Percentiles rank a stretch among this genome's conserved stretches.
phyloP scores from a whole-genome alignment of 1,140 invertebrate genomes.

The Drosophila repletoides region DNA sequence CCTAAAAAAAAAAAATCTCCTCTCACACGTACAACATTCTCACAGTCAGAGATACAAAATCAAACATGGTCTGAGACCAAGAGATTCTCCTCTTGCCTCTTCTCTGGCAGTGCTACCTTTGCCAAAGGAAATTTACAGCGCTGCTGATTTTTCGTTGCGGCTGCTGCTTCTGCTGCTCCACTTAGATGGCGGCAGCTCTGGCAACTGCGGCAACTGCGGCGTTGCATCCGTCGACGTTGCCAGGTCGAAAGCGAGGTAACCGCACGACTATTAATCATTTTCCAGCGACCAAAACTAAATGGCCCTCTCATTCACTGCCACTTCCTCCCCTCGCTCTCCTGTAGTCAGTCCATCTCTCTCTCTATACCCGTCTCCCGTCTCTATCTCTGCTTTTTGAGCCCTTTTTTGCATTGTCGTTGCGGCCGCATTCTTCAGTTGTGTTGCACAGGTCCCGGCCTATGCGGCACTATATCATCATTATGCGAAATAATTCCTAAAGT shows the following conservation, averaged over 20 bases:
- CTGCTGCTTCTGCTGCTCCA: slow-evolving; percentile 53
- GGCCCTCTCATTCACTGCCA: slow-evolving; percentile 39
- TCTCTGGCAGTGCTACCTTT: slow-evolving; percentile 21
- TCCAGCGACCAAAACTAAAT: slow-evolving; percentile 73
- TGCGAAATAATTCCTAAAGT: slow-evolving; percentile 48
- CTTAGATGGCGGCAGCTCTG: slow-evolving; percentile 48
- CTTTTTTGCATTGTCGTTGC: slow-evolving; percentile 68
- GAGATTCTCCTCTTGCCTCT: slow-evolving; percentile 3
- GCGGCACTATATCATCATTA: slow-evolving; percentile 70
- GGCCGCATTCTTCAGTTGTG: slow-evolving; percentile 61
- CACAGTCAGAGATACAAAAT: slow-evolving; percentile 46
- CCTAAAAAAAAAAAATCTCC: slow-evolving; percentile 36
- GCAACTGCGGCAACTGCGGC: slow-evolving; percentile 22
- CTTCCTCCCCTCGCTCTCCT: not conserved
- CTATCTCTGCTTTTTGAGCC: slow-evolving; percentile 25
- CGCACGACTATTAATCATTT: slow-evolving; percentile 78
- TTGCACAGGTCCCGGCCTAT: slow-evolving; percentile 37
- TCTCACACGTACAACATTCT: slow-evolving; percentile 51
- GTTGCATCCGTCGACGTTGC: slow-evolving; percentile 50
- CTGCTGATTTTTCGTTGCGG: slow-evolving; percentile 52
- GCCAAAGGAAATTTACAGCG: slow-evolving; percentile 67
- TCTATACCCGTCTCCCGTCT: not conserved
- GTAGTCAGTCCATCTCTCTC: not conserved
- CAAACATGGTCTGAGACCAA: slow-evolving; percentile 21
- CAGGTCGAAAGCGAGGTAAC: slow-evolving; percentile 51